Percentiles rank a stretch among this genome's conserved stretches.
These are phyloP conservation scores for Halcyon senegalensis DNA, from an alignment of 2,113 vertebrate genomes.

Conservation along the genomic window DNA sequence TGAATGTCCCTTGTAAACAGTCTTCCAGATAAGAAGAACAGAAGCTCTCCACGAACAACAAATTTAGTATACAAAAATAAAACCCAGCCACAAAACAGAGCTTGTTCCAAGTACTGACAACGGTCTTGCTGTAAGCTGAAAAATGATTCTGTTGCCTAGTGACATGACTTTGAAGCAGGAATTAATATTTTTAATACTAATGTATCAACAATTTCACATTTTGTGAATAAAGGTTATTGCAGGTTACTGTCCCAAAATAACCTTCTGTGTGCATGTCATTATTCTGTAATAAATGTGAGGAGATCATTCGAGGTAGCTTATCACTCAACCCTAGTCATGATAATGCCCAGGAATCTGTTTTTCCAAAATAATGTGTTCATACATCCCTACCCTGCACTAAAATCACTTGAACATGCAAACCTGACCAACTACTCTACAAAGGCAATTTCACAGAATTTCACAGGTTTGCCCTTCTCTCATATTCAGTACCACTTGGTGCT, in stretches of 20 bases:
- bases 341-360: neutral
- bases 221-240: neutral
- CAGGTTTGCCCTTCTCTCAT: neutral
- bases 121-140: neutral
- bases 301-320: neutral
- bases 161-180: slow-evolving; percentile 18
- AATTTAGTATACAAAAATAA: slow-evolving; percentile 5
- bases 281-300: neutral
- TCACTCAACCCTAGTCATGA: neutral
- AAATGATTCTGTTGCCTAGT: slow-evolving; percentile 55
- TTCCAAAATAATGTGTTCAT: neutral
- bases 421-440: neutral
- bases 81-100: slow-evolving; percentile 12
- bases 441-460: neutral
- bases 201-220: neutral
- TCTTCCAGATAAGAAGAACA: neutral
- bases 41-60: neutral
- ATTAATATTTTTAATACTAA: slow-evolving; percentile 32
- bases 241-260: neutral
- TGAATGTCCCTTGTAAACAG: neutral
- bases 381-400: neutral
- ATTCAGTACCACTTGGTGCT: neutral
- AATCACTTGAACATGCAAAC: neutral
- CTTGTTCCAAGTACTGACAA: slow-evolving; percentile 27
- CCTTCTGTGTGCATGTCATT: neutral